Percentiles rank a stretch among this genome's conserved stretches.
These are phyloP conservation scores for Sterrhoptilus dennistouni DNA, from an alignment of 2,113 vertebrate species.

Conservation along the genomic window DNA sequence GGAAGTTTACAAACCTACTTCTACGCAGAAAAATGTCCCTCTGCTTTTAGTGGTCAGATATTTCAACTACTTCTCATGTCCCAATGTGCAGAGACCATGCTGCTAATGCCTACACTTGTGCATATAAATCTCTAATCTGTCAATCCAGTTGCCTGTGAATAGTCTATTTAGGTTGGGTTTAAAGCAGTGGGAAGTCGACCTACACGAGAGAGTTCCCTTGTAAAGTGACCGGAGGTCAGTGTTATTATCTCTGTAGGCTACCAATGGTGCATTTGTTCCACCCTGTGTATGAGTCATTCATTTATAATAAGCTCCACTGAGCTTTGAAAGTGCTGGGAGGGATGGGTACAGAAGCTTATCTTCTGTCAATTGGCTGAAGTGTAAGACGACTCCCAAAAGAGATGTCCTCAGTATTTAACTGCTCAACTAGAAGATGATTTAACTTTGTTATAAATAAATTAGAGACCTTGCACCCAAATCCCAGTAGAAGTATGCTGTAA, in stretches of 20 bases:
- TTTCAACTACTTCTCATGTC: neutral
- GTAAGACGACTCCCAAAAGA: neutral
- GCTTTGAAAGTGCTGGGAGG: slow-evolving; percentile 35
- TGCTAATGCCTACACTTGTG: slow-evolving; percentile 22
- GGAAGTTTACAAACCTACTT: neutral
- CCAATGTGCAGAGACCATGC: neutral
- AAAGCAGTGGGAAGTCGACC: slow-evolving; percentile 62
- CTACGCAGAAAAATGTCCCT: neutral
- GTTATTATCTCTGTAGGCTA: slow-evolving; percentile 51
- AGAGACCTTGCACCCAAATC: neutral
- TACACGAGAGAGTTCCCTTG: slow-evolving; percentile 40
- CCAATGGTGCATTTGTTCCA: slow-evolving; percentile 51
- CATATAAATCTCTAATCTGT: slow-evolving; percentile 47
- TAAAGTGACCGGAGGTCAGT: slow-evolving; percentile 55
- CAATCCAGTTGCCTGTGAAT: slow-evolving; percentile 14
- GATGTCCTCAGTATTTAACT: neutral
- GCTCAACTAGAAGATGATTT: slow-evolving; percentile 6
- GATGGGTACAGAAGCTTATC: slow-evolving; percentile 13
- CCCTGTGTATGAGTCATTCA: slow-evolving; percentile 44
- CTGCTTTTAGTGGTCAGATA: neutral
- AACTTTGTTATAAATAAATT: slow-evolving; percentile 31
- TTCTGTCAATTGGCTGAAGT: neutral
- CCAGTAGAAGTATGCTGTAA: neutral
- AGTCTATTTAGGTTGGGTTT: slow-evolving; percentile 45
- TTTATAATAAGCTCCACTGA: slow-evolving; percentile 39